Evolutionary conservation across 2,888 invertebrate species (phyloP).

Genomic region (Diarsia mendica): DNA sequence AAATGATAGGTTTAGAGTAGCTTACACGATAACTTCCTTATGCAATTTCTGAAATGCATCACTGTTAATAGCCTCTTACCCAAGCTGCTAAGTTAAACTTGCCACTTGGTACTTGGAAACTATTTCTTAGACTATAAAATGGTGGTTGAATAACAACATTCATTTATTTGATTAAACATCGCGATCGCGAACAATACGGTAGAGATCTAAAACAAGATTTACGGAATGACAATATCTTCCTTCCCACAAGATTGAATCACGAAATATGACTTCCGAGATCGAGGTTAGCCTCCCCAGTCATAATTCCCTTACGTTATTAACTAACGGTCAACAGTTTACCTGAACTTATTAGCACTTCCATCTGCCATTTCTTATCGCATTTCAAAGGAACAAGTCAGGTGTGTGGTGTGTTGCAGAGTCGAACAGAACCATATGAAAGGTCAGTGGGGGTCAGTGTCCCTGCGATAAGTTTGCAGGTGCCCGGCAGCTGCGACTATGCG

Average conservation of each 20-base stretch:
- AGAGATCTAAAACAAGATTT: not conserved
- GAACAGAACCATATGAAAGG: conserved; percentile 59
- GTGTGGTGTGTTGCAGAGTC: conserved; percentile 53
- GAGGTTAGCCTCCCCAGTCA: not conserved
- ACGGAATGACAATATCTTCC: not conserved
- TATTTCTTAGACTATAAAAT: not conserved
- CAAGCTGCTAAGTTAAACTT: conserved; percentile 5
- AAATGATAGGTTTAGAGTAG: conserved; percentile 42
- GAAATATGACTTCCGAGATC: not conserved
- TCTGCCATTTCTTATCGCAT: conserved; percentile 58
- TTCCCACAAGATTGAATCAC: not conserved
- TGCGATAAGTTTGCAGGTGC: conserved; percentile 76
- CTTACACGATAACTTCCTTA: conserved; percentile 36
- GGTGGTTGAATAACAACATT: too few species aligned
- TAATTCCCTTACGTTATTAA: not conserved
- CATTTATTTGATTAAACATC: not conserved
- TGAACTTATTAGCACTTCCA: conserved; percentile 39
- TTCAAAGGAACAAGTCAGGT: conserved; percentile 63
- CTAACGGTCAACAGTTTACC: conserved; percentile 9
- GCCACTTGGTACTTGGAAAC: conserved; percentile 8
- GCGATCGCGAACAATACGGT: not conserved
- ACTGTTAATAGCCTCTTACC: conserved; percentile 24
- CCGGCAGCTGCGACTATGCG: conserved; percentile 70
- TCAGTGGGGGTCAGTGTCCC: conserved; percentile 75
- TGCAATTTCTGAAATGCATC: conserved; percentile 35